A percentile compares a stretch with the other conserved stretches of the same genome.
Conservation (phyloP, 2,888 invertebrate species). For the Patella ulyssiponensis region DNA sequence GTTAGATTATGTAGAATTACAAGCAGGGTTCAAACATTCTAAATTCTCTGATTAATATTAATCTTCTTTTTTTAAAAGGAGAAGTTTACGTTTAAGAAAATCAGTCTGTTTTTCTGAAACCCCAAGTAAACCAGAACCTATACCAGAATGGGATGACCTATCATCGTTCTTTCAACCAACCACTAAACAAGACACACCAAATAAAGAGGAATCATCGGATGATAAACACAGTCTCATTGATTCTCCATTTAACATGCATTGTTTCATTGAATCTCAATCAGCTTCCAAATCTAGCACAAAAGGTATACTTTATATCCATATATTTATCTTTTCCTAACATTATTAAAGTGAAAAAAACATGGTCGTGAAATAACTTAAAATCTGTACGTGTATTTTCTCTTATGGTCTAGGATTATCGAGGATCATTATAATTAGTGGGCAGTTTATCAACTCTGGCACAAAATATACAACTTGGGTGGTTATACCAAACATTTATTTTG, state of each 20-base stretch:
- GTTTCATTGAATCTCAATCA: neutral
- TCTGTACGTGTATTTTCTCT: too few relatives aligned
- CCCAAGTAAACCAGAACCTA: neutral
- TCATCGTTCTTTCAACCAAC: conserved; percentile 21
- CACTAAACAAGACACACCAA: neutral
- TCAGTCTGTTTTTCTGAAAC: conserved; percentile 24
- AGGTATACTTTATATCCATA: too few relatives aligned
- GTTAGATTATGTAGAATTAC: neutral
- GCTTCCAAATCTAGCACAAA: neutral
- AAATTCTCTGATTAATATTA: neutral
- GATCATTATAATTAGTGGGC: too few relatives aligned
- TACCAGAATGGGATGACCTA: conserved; percentile 16
- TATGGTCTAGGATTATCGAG: too few relatives aligned
- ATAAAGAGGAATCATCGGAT: neutral
- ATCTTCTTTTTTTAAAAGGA: conserved; percentile 18
- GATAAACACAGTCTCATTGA: neutral
- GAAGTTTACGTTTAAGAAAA: conserved; percentile 29
- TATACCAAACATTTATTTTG: too few relatives aligned
- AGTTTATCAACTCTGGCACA: too few relatives aligned
- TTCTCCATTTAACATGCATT: conserved; percentile 6
- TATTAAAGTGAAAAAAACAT: too few relatives aligned
- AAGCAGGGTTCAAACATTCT: neutral
- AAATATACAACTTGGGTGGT: too few relatives aligned
- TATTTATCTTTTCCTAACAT: too few relatives aligned
- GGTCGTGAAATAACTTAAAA: too few relatives aligned